Base-by-base conservation (phyloP, 2,888 invertebrate species). In the Sepiola atlantica region DNA sequence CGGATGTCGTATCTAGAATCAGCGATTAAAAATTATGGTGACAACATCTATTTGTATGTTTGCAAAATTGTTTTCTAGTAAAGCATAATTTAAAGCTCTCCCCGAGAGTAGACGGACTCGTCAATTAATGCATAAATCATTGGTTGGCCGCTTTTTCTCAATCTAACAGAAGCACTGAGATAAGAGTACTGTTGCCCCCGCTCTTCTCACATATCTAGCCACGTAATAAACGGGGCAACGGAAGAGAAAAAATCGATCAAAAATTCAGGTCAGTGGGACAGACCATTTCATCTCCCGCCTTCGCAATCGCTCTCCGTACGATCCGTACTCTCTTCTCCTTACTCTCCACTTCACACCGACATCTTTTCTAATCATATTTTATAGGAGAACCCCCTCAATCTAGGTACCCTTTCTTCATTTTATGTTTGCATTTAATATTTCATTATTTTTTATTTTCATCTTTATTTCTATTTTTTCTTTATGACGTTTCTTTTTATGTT, bases 211-310 rank as follows among this genome's bases (percentile, higher is more conserved):
- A 77, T 77, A 77, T 32, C 24, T 77, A n/a, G 77, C 77, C n/a
- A 77, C n/a, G 77, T 77, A 77, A n/a, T 77, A 77, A 77, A 16
- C n/a, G 77, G 4, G 77, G n/a, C 77, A 77, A 32, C 28, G 24
- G 8, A 45, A 45, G 45, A 61, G 8, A 32, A 77, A 77, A 77
- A 77, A 77, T 77, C 77, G 77, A 77, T 77, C 32, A 14, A 77
- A 4, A 77, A 77, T 77, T 77, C 77, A 77, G 77, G 77, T 77
- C 77, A 77, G n/a, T 77, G 77, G 77, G 77, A 77, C 77, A 77
- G 77, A 32, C n/a, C n/a, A 77, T 77, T 77, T 77, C 77, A 77
- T 16, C n/a, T 77, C n/a, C 77, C 77, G n/a, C 77, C 3, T n/a
- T 77, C n/a, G n/a, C 77, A n/a, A n/a, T 77, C 77, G 0, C 77